Percentiles rank a stretch among this genome's conserved stretches.
These are phyloP conservation scores for Malurus leucopterus DNA, from an alignment of 2,797 vertebrate genomes.

Conservation along the genomic window DNA sequence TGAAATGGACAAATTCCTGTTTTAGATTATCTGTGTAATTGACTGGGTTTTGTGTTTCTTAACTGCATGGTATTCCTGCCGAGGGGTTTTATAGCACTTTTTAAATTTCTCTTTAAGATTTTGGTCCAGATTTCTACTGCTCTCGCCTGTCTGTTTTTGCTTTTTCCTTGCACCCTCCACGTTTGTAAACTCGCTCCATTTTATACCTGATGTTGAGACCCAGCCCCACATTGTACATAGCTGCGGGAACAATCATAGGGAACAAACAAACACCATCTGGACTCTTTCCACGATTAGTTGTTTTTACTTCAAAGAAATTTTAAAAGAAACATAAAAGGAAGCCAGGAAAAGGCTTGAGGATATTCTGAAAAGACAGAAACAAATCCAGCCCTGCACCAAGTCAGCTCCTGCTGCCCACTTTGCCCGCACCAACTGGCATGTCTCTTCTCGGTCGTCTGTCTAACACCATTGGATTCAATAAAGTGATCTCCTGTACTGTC, in stretches of 20 bases:
- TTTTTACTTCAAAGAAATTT: constrained; percentile 59
- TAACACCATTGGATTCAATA: constrained; percentile 74
- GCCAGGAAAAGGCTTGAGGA: constrained; percentile 57
- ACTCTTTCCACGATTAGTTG: constrained; percentile 56
- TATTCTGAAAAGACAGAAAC: constrained; percentile 36
- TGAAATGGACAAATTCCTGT: constrained; percentile 37
- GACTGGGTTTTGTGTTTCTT: constrained; percentile 66
- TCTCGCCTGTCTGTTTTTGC: constrained; percentile 45
- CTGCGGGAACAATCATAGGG: constrained; percentile 76
- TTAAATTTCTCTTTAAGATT: constrained; percentile 68
- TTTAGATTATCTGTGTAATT: constrained; percentile 54
- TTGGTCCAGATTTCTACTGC: constrained; percentile 65
- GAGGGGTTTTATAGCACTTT: constrained; percentile 67
- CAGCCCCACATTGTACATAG: constrained; percentile 67
- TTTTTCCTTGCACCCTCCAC: constrained; percentile 30
- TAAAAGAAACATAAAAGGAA: constrained; percentile 22
- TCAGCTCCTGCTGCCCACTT: constrained; percentile 62
- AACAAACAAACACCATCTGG: constrained; percentile 65
- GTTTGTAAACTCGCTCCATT: constrained; percentile 69
- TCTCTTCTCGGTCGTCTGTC: constrained; percentile 71
- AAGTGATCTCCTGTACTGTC: constrained; percentile 71
- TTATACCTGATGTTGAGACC: constrained; percentile 66
- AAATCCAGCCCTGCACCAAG: constrained; percentile 43
- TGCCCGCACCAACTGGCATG: constrained; percentile 64
- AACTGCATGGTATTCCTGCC: constrained; percentile 62